These are phyloP conservation scores for Himalopsyche anomala DNA, from an alignment of 2,888 invertebrate genomes.

Conservation along the genomic window DNA sequence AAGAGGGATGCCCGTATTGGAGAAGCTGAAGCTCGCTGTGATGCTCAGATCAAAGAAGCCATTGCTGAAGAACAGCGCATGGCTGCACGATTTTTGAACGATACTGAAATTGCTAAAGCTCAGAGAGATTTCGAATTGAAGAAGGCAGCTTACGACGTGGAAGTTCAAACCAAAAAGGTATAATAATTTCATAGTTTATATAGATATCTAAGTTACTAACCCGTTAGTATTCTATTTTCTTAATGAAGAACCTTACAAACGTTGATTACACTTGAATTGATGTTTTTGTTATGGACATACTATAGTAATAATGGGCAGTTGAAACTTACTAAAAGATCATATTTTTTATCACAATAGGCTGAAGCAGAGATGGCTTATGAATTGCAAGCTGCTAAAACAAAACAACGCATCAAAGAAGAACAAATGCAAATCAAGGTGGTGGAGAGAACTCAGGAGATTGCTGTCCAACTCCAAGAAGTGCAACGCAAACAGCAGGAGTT, in stretches of 20 bases:
- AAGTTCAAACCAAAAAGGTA: conserved; percentile 94
- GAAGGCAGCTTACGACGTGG: conserved; percentile 97
- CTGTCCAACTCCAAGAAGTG: conserved; percentile 97
- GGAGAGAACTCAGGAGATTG: conserved; percentile 94
- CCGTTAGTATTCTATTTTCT: too few relatives aligned
- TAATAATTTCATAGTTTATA: too few relatives aligned
- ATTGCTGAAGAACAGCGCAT: conserved; percentile 97
- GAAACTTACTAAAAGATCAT: conserved; percentile 49
- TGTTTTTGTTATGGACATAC: too few relatives aligned
- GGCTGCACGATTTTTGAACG: conserved; percentile 95
- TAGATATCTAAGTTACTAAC: too few relatives aligned
- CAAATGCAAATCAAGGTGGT: conserved; percentile 97
- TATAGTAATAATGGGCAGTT: too few relatives aligned
- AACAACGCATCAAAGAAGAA: conserved; percentile 96
- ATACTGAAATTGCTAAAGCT: conserved; percentile 98
- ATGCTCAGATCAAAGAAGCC: conserved; percentile 95
- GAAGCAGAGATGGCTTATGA: conserved; percentile 96
- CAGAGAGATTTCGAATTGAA: conserved; percentile 97
- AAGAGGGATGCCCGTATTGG: conserved; percentile 97
- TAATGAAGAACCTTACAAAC: too few relatives aligned
- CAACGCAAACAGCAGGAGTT: conserved; percentile 93
- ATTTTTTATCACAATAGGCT: conserved; percentile 76
- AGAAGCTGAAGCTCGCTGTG: conserved; percentile 95
- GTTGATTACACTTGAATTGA: too few relatives aligned
- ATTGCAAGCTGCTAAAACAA: conserved; percentile 95